phyloP scores from a whole-genome alignment of 1,140 invertebrate genomes.

The Trichonephila clavipes region DNA sequence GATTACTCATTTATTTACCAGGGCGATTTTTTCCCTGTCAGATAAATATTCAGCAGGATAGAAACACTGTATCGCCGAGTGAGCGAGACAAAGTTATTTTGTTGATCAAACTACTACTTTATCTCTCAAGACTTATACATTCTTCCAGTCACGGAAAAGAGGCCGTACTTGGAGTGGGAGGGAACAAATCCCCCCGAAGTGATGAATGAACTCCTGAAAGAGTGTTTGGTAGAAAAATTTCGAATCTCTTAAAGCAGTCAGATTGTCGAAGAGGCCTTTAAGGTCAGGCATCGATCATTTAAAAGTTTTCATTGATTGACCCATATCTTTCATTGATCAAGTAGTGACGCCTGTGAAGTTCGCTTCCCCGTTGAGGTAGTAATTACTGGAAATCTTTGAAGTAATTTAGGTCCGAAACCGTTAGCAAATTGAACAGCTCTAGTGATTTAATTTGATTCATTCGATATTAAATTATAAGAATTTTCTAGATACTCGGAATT shows the following conservation, averaged over 20 bases:
- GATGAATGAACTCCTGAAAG: conserved; percentile 22
- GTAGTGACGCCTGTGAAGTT: not conserved
- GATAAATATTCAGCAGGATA: not conserved
- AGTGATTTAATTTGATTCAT: not conserved
- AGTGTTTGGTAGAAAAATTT: conserved; percentile 21
- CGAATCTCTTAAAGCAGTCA: not conserved
- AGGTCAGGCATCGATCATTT: conserved; percentile 24
- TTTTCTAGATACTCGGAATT: not conserved
- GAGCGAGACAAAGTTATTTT: not conserved
- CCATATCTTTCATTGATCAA: conserved; percentile 26
- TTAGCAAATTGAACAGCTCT: not conserved
- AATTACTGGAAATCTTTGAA: conserved; percentile 9
- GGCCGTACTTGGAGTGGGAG: not conserved
- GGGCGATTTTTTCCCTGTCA: not conserved
- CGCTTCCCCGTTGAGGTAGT: not conserved
- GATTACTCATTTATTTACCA: too few relatives aligned
- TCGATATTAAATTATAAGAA: not conserved
- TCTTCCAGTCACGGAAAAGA: not conserved
- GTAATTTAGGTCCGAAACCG: not conserved
- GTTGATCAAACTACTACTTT: not conserved
- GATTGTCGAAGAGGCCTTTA: not conserved
- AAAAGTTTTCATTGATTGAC: conserved; percentile 8
- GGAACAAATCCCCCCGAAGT: not conserved
- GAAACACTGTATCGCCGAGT: not conserved
- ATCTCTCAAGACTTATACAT: not conserved